Evolutionary conservation across 2,888 invertebrate species (phyloP), one percentile per base, ranked within the genome.

Genomic region (Lasioglossum oenotherae): DNA sequence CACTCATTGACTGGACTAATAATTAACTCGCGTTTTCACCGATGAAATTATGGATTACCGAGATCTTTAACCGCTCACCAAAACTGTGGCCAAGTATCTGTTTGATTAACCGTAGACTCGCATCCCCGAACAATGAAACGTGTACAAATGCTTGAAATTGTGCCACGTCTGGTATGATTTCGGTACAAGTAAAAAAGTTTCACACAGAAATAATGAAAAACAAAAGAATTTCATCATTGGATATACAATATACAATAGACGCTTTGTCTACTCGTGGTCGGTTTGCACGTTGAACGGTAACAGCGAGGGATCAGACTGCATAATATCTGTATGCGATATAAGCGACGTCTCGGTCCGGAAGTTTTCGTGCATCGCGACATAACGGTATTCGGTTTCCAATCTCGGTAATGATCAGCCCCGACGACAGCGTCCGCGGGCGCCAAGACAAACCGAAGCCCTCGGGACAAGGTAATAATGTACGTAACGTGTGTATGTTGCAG

Each of bases 401-500:
- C 64, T 64, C 64, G 31, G 16, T 31, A 38, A 69, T 38, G 69
- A 69, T 69, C 31, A 6, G 73, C 31, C 46, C 12, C 31, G 73
- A 35, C 73, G 35, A 23, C 49, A 74, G 27, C 35, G 67, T 31
- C 16, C 64, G 35, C 64, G 64, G 64, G 31, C 31, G 3, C 53
- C 44, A 72, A 64, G 57, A 10, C 57, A 67, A 74, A 57, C n/a
- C 44, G 14, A 41, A 16, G 38, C n/a, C 23, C 23, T 10, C 74
- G 35, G 49, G 73, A 46, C 77, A 75, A 74, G 49, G 69, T 78
- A 83, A 85, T 81, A 85, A 85, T 49, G 72, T 67, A 31, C 77
- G 76, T 75, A 76, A 79, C 67, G 16, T 74, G 49, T 81, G 76
- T 92, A 31, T 94, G 94, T 94, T 94, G 77, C 94, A 94, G 94